These are phyloP conservation scores for Cichlasoma orientale DNA, from an alignment of 2,797 vertebrate species.

Conservation along the genomic window DNA sequence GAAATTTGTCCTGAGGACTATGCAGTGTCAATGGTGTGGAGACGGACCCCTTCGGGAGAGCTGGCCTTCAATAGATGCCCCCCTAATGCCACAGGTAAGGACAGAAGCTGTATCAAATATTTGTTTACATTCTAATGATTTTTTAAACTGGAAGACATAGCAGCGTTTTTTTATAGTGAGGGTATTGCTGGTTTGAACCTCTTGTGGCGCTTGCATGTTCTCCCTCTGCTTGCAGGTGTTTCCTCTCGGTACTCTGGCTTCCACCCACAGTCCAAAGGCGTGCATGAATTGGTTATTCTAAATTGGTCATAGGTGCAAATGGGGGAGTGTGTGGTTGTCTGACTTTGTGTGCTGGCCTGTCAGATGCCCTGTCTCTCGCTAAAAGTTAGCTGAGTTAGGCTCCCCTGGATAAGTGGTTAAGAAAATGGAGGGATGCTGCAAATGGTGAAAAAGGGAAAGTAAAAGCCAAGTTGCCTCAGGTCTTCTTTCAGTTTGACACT, in stretches of 20 bases:
- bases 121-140: not conserved
- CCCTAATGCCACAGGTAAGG: conserved; percentile 93
- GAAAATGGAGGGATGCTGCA: not conserved
- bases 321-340: not conserved
- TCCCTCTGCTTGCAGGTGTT: too few relatives aligned
- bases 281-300: not conserved
- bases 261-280: not conserved
- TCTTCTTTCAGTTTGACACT: conserved; percentile 1
- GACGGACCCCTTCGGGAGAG: conserved; percentile 96
- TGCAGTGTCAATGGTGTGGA: conserved; percentile 97
- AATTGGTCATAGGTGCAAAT: not conserved
- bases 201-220: not conserved
- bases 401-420: not conserved
- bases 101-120: not conserved
- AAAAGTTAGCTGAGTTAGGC: not conserved
- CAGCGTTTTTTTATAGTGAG: not conserved
- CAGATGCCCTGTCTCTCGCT: not conserved
- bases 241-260: not conserved
- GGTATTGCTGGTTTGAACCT: not conserved
- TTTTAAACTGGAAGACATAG: not conserved
- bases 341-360: not conserved
- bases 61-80: conserved; percentile 97
- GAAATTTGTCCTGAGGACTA: conserved; percentile 99
- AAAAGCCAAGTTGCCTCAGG: not conserved
- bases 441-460: not conserved